Conservation (phyloP, 2,113 vertebrate species). For the Heloderma charlesbogerti region DNA sequence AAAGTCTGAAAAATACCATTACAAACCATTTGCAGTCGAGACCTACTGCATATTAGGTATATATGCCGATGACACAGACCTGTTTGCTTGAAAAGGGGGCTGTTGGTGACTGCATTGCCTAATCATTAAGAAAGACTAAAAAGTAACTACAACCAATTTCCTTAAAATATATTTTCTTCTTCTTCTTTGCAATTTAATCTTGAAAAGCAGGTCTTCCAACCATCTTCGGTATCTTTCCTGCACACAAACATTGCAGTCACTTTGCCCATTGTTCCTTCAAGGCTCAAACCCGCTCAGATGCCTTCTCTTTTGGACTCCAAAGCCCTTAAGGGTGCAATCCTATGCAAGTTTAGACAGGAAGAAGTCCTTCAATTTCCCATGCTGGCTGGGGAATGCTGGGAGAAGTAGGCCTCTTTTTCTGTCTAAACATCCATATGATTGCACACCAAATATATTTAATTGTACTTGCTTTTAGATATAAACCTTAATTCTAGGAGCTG, state of each 20-base stretch:
- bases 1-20: neutral
- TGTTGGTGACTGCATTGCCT: neutral
- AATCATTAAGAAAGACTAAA: too few relatives aligned
- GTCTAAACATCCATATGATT: neutral
- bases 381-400: too few relatives aligned
- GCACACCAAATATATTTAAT: neutral
- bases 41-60: neutral
- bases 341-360: too few relatives aligned
- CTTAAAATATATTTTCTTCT: neutral
- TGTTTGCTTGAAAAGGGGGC: neutral
- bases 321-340: too few relatives aligned
- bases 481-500: neutral
- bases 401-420: neutral
- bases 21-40: neutral
- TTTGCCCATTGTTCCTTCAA: neutral
- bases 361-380: too few relatives aligned
- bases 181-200: neutral
- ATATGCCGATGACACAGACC: neutral
- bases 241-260: neutral
- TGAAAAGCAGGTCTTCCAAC: neutral
- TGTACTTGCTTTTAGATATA: neutral
- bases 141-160: neutral
- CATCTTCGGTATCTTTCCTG: neutral
- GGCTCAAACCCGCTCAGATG: neutral
- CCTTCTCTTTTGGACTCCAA: neutral